These are phyloP conservation scores for Campoplex nolae DNA, from an alignment of 2,888 invertebrate species.

Conservation along the genomic window DNA sequence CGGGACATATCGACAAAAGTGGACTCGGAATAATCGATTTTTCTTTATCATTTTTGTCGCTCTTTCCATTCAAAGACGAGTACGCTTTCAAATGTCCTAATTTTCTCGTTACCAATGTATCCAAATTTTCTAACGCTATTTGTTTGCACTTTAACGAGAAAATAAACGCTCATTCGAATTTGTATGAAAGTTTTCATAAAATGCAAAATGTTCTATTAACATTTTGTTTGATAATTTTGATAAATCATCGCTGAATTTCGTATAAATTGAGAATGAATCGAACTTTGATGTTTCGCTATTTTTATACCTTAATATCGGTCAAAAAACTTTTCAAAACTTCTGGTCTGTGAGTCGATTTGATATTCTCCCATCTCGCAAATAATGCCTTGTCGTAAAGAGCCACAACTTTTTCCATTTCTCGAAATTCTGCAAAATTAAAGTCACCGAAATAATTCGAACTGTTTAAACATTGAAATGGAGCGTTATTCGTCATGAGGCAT, in stretches of 20 bases:
- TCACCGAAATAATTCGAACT: slow-evolving; percentile 7
- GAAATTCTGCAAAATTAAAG: slow-evolving; percentile 71
- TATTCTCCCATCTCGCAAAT: slow-evolving; percentile 79
- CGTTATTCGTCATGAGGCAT: neutral
- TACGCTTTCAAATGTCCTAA: slow-evolving; percentile 65
- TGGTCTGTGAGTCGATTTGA: slow-evolving; percentile 75
- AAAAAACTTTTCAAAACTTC: slow-evolving; percentile 74
- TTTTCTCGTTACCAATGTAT: slow-evolving; percentile 73
- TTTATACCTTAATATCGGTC: slow-evolving; percentile 70
- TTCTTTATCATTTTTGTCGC: slow-evolving; percentile 47
- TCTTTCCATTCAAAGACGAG: slow-evolving; percentile 22
- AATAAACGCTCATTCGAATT: neutral
- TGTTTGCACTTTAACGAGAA: slow-evolving; percentile 75
- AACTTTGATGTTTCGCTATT: neutral
- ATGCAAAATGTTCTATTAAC: no score
- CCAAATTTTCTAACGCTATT: slow-evolving; percentile 76
- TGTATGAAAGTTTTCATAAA: neutral
- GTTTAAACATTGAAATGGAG: neutral
- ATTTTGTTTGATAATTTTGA: neutral
- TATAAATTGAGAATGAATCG: neutral
- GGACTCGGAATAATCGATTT: slow-evolving; percentile 59
- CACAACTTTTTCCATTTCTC: slow-evolving; percentile 80
- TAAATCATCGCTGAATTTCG: neutral
- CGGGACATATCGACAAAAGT: slow-evolving; percentile 58
- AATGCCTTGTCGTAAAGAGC: slow-evolving; percentile 79